Conservation (phyloP, 2,888 invertebrate species). For the Ormyrus nitidulus region DNA sequence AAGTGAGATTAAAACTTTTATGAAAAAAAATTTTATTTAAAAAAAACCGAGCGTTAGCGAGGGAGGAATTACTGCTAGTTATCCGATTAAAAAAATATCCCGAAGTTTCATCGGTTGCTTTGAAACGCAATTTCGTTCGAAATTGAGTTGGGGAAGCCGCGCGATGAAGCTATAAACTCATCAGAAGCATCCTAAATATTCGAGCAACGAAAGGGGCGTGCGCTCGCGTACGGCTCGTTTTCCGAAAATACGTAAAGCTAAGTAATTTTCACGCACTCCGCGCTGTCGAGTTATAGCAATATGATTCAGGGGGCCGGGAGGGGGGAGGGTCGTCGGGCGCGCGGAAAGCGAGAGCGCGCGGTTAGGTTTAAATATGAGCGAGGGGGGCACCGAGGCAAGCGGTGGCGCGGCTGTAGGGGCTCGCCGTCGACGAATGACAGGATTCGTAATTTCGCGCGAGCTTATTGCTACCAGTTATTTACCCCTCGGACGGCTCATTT, state of each 20-base stretch:
- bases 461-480: constrained; percentile 72
- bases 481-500: constrained; percentile 65
- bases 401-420: constrained; percentile 3
- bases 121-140: no score
- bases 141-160: neutral
- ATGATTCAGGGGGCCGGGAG: constrained; percentile 37
- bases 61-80: no score
- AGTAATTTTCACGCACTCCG: constrained; percentile 44
- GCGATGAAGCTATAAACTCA: constrained; percentile 43
- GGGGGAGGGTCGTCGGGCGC: neutral
- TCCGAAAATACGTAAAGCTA: constrained; percentile 48
- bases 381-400: constrained; percentile 44
- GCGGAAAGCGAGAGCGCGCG: constrained; percentile 24
- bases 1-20: no score
- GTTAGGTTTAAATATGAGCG: constrained; percentile 51
- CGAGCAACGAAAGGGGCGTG: neutral
- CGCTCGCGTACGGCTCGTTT: neutral
- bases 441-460: constrained; percentile 71
- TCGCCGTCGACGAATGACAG: constrained; percentile 60
- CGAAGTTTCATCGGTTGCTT: no score
- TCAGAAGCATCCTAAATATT: constrained; percentile 36
- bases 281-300: constrained; percentile 39
- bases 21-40: no score
- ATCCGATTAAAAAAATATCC: no score
- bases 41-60: no score